Conservation (phyloP, 2,113 vertebrate genomes). For the Callithrix jacchus region DNA sequence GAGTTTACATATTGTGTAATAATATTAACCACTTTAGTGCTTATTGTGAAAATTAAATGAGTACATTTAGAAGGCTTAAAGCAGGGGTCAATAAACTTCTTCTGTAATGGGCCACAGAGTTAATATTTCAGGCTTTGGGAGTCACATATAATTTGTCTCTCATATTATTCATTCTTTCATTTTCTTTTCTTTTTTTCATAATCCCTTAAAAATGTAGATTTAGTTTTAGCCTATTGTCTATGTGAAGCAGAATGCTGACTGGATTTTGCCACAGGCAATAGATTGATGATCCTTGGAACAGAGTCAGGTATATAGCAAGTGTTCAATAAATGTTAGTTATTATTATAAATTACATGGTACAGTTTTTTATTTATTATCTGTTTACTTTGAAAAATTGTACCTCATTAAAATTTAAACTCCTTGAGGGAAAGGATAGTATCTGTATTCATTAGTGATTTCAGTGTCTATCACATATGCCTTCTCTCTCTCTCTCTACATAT, state of each 20-base stretch:
- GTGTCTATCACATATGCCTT: background rate
- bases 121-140: background rate
- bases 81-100: background rate
- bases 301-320: background rate
- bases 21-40: background rate
- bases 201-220: background rate
- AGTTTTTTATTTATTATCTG: background rate
- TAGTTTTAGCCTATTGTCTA: background rate
- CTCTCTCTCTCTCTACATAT: rapidly evolving
- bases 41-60: background rate
- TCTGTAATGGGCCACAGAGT: background rate
- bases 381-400: background rate
- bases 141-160: background rate
- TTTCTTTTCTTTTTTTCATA: background rate
- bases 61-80: background rate
- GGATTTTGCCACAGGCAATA: background rate
- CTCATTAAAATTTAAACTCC: background rate
- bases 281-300: background rate
- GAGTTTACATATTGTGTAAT: background rate
- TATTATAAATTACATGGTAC: background rate
- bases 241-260: background rate
- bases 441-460: background rate
- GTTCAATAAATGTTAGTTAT: background rate
- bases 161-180: background rate
- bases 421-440: background rate